Percentiles rank a stretch among this genome's conserved stretches.
These are phyloP conservation scores for Chaetogeoica ovagalla DNA, from an alignment of 2,888 invertebrate genomes.

Conservation along the genomic window DNA sequence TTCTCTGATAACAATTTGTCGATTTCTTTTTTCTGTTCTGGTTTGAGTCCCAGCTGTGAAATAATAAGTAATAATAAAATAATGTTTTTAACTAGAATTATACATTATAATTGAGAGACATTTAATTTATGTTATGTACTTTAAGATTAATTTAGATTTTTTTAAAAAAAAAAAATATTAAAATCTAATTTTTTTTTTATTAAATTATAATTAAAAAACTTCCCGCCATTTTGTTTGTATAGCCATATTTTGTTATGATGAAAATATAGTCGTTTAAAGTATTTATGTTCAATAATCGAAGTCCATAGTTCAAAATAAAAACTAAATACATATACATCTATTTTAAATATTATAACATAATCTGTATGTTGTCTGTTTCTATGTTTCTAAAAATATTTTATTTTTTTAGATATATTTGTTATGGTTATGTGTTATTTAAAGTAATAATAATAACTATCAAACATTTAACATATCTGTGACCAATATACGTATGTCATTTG, in stretches of 20 bases:
- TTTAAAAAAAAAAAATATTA: neutral
- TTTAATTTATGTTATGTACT: neutral
- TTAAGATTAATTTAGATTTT: slow-evolving; percentile 14
- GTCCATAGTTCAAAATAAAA: no score
- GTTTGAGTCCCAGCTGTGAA: slow-evolving; percentile 20
- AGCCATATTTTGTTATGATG: neutral
- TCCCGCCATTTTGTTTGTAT: neutral
- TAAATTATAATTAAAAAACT: neutral
- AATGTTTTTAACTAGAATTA: neutral
- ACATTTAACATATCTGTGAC: no score
- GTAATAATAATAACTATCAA: no score
- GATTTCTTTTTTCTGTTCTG: slow-evolving; percentile 23
- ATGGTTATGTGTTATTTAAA: no score
- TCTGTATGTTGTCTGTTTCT: no score
- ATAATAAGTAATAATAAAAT: slow-evolving; percentile 2
- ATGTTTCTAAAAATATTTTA: no score
- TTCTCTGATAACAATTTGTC: slow-evolving; percentile 1
- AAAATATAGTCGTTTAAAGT: no score
- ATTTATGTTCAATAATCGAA: no score
- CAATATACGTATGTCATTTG: no score
- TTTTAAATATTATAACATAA: no score
- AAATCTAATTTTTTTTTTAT: neutral
- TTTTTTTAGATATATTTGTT: no score
- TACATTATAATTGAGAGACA: neutral
- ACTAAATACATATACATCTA: no score